phyloP scores from a whole-genome alignment of 2,888 invertebrate species.

The Tiphia femorata region DNA sequence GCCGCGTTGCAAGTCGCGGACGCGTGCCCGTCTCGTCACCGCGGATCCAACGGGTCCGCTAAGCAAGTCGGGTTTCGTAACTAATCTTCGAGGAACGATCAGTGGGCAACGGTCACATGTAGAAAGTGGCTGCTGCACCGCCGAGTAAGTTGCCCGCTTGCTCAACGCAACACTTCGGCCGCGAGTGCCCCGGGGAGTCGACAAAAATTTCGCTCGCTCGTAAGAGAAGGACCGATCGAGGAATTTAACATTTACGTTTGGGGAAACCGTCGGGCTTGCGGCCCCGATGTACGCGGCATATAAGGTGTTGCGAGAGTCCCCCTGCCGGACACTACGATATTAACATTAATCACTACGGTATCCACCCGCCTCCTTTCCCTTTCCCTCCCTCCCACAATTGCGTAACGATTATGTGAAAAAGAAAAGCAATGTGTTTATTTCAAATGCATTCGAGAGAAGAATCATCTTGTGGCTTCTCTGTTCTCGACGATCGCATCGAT shows the following conservation, averaged over 20 bases:
- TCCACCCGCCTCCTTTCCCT: too few species aligned
- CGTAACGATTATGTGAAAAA: too few species aligned
- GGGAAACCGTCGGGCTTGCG: too few species aligned
- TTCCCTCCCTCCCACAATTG: too few species aligned
- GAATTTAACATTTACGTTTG: background rate
- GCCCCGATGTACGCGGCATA: too few species aligned
- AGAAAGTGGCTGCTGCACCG: conserved; percentile 55
- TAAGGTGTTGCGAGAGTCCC: too few species aligned
- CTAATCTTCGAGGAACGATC: conserved; percentile 28
- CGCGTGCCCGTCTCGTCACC: background rate
- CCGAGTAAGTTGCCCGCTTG: conserved; percentile 29
- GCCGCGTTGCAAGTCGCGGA: background rate
- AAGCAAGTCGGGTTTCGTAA: conserved; percentile 37
- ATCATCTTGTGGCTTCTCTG: background rate
- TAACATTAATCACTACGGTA: too few species aligned
- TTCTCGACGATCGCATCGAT: conserved; percentile 14
- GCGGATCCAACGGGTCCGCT: background rate
- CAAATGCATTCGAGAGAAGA: background rate
- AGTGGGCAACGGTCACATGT: conserved; percentile 28
- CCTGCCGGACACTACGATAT: too few species aligned
- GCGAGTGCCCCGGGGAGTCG: too few species aligned
- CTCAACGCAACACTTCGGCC: conserved; percentile 27
- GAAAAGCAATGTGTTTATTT: too few species aligned
- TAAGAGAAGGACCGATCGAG: too few species aligned
- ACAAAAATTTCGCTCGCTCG: too few species aligned